These are phyloP conservation scores for Callionymus lyra DNA, from an alignment of 2,113 vertebrate genomes.

Conservation along the genomic window DNA sequence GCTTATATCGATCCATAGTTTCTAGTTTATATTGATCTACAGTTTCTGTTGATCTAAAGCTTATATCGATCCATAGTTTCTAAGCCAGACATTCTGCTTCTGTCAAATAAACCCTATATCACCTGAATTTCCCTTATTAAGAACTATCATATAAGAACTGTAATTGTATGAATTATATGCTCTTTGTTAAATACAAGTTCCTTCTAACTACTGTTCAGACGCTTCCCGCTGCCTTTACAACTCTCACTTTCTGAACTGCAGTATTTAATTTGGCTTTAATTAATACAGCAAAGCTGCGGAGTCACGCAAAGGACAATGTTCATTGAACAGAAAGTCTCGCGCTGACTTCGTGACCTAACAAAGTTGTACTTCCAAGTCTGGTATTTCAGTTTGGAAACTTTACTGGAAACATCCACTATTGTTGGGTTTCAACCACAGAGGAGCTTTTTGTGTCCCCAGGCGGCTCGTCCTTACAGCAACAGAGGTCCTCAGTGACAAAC, in stretches of 20 bases:
- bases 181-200: neutral
- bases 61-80: too few species aligned
- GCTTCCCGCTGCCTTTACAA: constrained; percentile 15
- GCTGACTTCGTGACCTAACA: constrained; percentile 5
- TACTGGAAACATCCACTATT: too few species aligned
- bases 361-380: constrained; percentile 9
- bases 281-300: constrained; percentile 22
- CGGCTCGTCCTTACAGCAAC: neutral
- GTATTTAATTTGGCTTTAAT: constrained; percentile 35
- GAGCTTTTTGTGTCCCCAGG: too few species aligned
- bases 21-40: too few species aligned
- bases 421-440: neutral
- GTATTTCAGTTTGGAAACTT: neutral
- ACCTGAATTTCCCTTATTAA: too few species aligned
- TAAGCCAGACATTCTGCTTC: too few species aligned
- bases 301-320: constrained; percentile 26
- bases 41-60: too few species aligned
- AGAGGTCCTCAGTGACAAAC: neutral
- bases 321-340: constrained; percentile 7
- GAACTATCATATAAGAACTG: too few species aligned
- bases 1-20: too few species aligned
- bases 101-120: too few species aligned
- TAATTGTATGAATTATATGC: too few species aligned
- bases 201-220: constrained; percentile 6
- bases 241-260: constrained; percentile 18